These are phyloP conservation scores for Nesogale talazaci DNA, from an alignment of 2,113 vertebrate genomes.

Conservation along the genomic window DNA sequence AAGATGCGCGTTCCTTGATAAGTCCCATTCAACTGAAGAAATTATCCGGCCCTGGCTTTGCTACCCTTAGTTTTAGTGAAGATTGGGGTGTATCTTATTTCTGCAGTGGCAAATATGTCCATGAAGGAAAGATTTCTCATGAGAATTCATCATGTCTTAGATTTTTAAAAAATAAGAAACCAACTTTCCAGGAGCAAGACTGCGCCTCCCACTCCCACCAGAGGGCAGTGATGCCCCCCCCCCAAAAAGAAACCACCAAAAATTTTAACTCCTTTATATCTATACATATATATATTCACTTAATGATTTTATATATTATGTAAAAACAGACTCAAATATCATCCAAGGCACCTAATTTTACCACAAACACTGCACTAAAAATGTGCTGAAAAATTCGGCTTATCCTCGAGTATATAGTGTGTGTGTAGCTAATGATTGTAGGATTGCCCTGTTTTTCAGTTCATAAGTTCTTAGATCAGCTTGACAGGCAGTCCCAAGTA, in stretches of 20 bases:
- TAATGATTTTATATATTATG: too few relatives aligned
- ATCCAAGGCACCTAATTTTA: too few relatives aligned
- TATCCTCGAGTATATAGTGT: too few relatives aligned
- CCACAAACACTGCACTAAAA: too few relatives aligned
- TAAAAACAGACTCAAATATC: too few relatives aligned
- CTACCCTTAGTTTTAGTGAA: background rate
- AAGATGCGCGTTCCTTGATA: background rate
- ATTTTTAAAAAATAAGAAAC: background rate
- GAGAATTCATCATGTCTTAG: background rate
- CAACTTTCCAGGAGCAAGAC: too few relatives aligned
- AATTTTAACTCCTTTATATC: background rate
- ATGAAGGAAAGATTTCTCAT: background rate
- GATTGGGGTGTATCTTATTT: background rate
- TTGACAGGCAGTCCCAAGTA: background rate
- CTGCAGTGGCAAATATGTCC: background rate
- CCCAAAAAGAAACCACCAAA: too few relatives aligned
- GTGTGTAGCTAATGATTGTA: background rate
- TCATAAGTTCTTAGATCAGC: background rate
- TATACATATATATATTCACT: background rate
- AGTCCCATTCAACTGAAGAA: background rate
- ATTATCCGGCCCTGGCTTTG: background rate
- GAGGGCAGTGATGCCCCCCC: too few relatives aligned
- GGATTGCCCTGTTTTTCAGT: background rate
- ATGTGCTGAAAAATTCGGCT: too few relatives aligned
- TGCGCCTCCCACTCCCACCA: too few relatives aligned